Base-by-base conservation (phyloP, 2,888 invertebrate genomes). In the Nomada lathburiana region DNA sequence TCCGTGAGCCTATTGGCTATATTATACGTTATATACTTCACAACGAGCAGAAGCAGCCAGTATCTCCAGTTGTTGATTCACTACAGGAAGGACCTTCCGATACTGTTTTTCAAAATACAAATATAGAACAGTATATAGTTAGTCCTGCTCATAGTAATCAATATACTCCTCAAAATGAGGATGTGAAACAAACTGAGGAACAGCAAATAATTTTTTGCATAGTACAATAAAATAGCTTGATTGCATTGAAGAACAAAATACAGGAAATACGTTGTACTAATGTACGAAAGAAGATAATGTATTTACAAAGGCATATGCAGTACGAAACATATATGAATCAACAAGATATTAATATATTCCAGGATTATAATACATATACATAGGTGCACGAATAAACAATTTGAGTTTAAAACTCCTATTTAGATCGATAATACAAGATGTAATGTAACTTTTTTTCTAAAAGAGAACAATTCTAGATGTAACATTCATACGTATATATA, bases 1-100 rank as follows among this genome's bases (percentile, higher is more conserved):
- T 76, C 52, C 63, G 80, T 44, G 10, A 75, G 16, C 73, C 86
- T 60, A 53, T 53, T 52, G 76, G 65, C 44, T 86, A 84, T 52
- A 26, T 80, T 26, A n/a, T 78, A 11, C 71, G 42, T 42, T 63
- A 65, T 53, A 60, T 72, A 42, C 63, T 76, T 0, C 80, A 69
- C 44, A 44, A 7, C 36, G 9, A 29, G 0, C 44, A 59, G 44
- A 26, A 16, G 26, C 7, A 5, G 13, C 16, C 52, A 50, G 3
- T 13, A 16, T 36, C 69, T 42, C 26, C 62, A 29, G 3, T 20
- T 69, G 29, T 52, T 36, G 72, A 29, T 55, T 55, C 69, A 18
- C 3, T 53, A 0, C 23, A 71, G 2, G 10, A 69, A 42, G 55
- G 60, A 73, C 0, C 57, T 44, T 29, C 47, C 3, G n/a, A 52